phyloP scores from a whole-genome alignment of 2,113 vertebrate species.

The Atlantisia rogersi region DNA sequence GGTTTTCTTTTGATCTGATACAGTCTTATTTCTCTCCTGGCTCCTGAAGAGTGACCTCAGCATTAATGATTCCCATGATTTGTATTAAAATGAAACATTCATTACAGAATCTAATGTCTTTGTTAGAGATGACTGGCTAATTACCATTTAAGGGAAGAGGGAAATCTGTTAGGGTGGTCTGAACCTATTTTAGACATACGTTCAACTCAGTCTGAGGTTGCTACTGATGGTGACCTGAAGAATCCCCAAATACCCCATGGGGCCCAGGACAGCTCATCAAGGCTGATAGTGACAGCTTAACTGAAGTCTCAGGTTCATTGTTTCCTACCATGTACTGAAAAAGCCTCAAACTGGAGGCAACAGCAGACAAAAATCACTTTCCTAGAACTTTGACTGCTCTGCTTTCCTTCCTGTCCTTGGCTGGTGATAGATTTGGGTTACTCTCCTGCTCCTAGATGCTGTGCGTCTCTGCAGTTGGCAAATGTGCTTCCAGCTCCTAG shows the following conservation, averaged over 20 bases:
- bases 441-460: conserved; percentile 1
- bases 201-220: neutral
- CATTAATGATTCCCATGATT: neutral
- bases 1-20: neutral
- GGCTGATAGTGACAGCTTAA: neutral
- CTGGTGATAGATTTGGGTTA: conserved; percentile 19
- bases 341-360: neutral
- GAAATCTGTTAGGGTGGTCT: neutral
- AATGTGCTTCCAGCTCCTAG: conserved; percentile 9
- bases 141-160: neutral
- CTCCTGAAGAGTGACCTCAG: neutral
- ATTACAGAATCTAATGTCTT: neutral
- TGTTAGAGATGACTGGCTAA: neutral
- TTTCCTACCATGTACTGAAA: neutral
- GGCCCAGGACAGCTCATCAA: neutral
- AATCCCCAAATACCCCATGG: rapidly evolving
- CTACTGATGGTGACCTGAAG: neutral
- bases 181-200: neutral
- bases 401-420: conserved; percentile 32
- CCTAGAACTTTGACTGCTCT: neutral
- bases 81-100: neutral
- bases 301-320: neutral
- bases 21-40: neutral
- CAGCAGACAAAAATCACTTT: neutral
- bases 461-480: conserved; percentile 38